Evolutionary conservation across 2,113 vertebrate genomes (phyloP).

Genomic region (Papio anubis): DNA sequence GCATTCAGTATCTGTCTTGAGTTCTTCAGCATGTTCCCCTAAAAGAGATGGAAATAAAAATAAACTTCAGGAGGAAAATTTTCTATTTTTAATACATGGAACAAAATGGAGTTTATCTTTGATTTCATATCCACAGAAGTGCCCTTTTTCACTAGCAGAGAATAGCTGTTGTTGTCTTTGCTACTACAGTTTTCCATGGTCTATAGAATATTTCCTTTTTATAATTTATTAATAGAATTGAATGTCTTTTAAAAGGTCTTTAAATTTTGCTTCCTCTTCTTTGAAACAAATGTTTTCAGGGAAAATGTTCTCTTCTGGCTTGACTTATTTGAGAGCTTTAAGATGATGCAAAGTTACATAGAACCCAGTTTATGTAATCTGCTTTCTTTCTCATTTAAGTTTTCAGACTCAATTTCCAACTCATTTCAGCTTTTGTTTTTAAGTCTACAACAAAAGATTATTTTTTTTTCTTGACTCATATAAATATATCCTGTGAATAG

Average conservation of each 20-base stretch:
- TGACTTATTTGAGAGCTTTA: background rate
- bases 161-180: background rate
- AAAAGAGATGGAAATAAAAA: background rate
- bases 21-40: background rate
- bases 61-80: background rate
- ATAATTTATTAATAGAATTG: background rate
- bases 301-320: constrained; percentile 6
- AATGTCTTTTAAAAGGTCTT: constrained; percentile 22
- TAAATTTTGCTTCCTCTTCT: constrained; percentile 44
- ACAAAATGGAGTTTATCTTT: background rate
- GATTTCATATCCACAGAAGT: background rate
- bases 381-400: constrained; percentile 15
- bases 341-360: constrained; percentile 7
- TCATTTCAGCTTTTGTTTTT: constrained; percentile 60
- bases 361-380: background rate
- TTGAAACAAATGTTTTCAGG: constrained; percentile 15
- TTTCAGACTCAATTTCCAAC: constrained; percentile 26
- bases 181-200: background rate
- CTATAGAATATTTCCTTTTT: background rate
- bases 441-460: constrained; percentile 29
- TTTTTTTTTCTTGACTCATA: constrained; percentile 67
- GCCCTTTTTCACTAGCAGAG: background rate
- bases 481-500: background rate
- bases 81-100: background rate
- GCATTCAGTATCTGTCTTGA: background rate